Percentiles rank a stretch among this genome's conserved stretches.
Evolutionary conservation across 1,140 invertebrate species (phyloP).

Genomic region (Drosophila ercepeae): DNA sequence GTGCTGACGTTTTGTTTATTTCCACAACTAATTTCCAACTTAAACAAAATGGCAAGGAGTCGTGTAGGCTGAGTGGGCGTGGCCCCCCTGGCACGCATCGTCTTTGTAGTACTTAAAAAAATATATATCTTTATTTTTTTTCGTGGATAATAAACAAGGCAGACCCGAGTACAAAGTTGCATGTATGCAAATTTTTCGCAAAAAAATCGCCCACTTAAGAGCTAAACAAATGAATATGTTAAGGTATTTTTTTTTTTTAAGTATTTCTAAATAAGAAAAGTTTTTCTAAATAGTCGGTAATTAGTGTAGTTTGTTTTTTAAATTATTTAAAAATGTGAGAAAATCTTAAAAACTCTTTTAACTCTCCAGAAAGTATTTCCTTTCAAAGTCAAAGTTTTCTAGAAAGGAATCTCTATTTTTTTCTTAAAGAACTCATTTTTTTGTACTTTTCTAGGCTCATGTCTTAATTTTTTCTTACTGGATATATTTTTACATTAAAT

Average conservation of each 20-base stretch:
- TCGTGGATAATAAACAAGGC: conserved; percentile 4
- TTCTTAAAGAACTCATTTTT: no score
- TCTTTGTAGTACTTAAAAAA: conserved; percentile 1
- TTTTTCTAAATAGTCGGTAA: no score
- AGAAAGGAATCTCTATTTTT: no score
- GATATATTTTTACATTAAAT: no score
- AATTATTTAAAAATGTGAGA: no score
- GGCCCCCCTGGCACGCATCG: conserved; percentile 19
- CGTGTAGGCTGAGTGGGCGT: conserved; percentile 2
- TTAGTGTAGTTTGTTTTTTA: no score
- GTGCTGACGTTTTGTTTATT: conserved; percentile 32
- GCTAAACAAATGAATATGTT: conserved; percentile 8
- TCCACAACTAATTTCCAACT: neutral
- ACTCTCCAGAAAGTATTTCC: no score
- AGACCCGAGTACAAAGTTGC: neutral
- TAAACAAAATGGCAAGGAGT: neutral
- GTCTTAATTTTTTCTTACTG: no score
- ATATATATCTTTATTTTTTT: neutral
- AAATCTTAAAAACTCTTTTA: no score
- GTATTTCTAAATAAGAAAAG: no score
- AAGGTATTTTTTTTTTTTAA: conserved; percentile 14
- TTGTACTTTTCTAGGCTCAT: no score
- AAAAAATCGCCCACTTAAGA: conserved; percentile 1
- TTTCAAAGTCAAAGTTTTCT: no score
- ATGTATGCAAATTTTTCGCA: conserved; percentile 27